Base-by-base conservation (phyloP, 2,888 invertebrate species). In the Troides oblongomaculatus region DNA sequence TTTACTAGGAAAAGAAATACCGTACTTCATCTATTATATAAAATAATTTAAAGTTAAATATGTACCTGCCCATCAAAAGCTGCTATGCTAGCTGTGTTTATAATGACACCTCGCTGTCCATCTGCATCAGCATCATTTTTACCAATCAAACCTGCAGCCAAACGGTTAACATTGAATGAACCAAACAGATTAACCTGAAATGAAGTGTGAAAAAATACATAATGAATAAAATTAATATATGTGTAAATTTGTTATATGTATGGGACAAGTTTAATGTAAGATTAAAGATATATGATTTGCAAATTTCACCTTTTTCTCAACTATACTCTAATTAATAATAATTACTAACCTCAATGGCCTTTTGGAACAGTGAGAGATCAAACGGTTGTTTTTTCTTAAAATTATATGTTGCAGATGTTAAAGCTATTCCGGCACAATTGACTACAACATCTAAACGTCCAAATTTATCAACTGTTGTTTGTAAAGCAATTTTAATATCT, bases 61-160 rank as follows among this genome's bases (percentile, higher is more conserved):
- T 8, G 17, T 65, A 90, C 92, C 84, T 90, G 91, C 21, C 99
- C 99, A 78, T 99, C 99, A 82, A 93, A 99, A 0, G 99, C 99
- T 4, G 99, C 99, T 1, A 99, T 94, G 79, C 99, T 99, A 0
- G 99, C 97, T 0, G 99, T 99, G 85, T 99, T 99, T 1, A 99
- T 93, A 64, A 99, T 95, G 0, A 99, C 97, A 7, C 99, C 99
- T 63, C 98, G 94, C 81, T 97, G 96, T 0, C 97, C 97, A 84
- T 97, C 96, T 62, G 90, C 91, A 83, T 98, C 96, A 0, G 97
- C 96, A 58, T 95, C 93, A 84, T 99, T 99, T 78, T 96, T 93
- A 17, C 95, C 96, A 83, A 99, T 98, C 68, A 98, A 79, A 0
- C 96, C 97, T 6, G 94, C 96, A 0, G 97, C 93, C 71, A 99